These are phyloP conservation scores for Pteria penguin DNA, from an alignment of 2,888 invertebrate species.

Conservation along the genomic window DNA sequence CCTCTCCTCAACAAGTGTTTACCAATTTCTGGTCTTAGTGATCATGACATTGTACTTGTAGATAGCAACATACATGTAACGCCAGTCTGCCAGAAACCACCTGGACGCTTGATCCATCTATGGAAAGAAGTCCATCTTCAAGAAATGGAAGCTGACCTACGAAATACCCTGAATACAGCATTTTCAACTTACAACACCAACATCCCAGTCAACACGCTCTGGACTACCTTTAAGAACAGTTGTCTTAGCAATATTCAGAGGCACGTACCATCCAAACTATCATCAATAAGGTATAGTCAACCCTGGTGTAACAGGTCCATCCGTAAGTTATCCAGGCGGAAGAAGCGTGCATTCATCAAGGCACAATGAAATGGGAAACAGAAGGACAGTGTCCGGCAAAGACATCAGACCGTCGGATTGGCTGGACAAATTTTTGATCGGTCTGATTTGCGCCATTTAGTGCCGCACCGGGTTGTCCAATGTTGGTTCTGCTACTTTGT, in stretches of 20 bases:
- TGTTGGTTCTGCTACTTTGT: not conserved
- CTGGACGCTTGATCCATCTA: not conserved
- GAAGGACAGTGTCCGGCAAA: too few relatives aligned
- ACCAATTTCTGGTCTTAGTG: conserved; percentile 10
- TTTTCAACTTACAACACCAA: not conserved
- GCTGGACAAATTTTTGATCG: too few relatives aligned
- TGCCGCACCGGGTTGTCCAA: too few relatives aligned
- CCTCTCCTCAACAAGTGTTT: not conserved
- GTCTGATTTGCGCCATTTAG: too few relatives aligned
- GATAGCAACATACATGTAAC: not conserved
- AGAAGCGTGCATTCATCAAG: not conserved
- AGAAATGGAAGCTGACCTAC: not conserved
- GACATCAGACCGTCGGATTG: too few relatives aligned
- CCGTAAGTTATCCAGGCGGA: not conserved
- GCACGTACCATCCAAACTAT: not conserved
- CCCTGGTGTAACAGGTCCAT: not conserved
- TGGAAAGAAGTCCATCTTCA: not conserved
- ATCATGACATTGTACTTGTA: conserved; percentile 1
- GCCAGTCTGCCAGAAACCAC: not conserved
- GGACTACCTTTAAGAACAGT: not conserved
- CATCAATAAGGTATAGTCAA: not conserved
- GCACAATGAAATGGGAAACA: too few relatives aligned
- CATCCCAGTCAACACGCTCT: not conserved
- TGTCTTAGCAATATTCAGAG: not conserved
- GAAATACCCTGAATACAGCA: not conserved